Base-by-base conservation (phyloP, 2,113 vertebrate genomes). In the Bos javanicus region DNA sequence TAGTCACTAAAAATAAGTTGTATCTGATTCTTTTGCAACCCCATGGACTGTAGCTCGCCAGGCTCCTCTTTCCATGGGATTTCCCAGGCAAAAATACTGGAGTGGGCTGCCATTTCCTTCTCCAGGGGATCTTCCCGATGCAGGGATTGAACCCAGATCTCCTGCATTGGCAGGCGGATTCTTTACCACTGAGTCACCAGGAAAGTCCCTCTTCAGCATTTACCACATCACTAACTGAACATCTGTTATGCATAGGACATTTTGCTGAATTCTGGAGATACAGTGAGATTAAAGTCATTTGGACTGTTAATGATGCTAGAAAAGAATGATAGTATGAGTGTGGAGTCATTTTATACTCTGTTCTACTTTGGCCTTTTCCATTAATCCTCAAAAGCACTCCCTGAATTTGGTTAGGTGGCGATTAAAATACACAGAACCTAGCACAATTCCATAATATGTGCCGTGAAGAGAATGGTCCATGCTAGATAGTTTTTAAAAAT, bases 241-340 rank as follows among this genome's bases (percentile, higher is more conserved):
- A 46, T 80, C 14, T 94, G n/a, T 33, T 15, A 1, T 16, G 8
- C 67, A 1, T 80, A 43, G 54, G 46, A 9, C n/a, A 15, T 54
- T 52, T n/a, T 78, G 56, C 21, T 92, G 57, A 50, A 78, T 88
- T 76, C 56, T 50, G 36, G 54, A 28, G 15, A 39, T 46, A n/a
- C 17, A 74, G 80, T 81, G 36, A 81, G 28, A 89, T 84, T 87
- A 50, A 94, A 92, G 17, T 85, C 56, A 80, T 57, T 28, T 87
- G 71, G 23, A 13, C 17, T 76, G 62, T 30, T 25, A 86, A 1
- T 84, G 81, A 60, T 87, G 33, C 19, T 81, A 30, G 52, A 23
- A 90, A 82, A 92, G 52, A n/a, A 64, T 87, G 28, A 11, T 30
- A n/a, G 25, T 87, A 14, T 50, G 50, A 97, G 5, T 19, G 2